Evolutionary conservation across 1,140 invertebrate genomes (phyloP), one percentile per base, ranked within the genome.

Genomic region (Atopsyche davidsoni): DNA sequence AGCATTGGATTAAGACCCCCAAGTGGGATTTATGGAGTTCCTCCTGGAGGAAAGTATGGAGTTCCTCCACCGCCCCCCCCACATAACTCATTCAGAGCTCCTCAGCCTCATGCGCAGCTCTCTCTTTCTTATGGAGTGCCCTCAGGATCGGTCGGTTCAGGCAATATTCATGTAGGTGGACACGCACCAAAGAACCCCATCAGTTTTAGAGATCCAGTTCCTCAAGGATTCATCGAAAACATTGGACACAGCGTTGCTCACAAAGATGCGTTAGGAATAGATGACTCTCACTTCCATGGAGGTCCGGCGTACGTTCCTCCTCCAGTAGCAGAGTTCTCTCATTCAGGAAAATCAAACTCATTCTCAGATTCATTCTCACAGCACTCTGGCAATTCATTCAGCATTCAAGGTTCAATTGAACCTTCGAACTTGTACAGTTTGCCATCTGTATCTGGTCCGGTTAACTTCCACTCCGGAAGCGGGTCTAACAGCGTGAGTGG

Each of bases 171-270:
- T 18, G 21, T 44, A 1, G 42, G 45, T 11, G 68, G 62, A 10
- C 62, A 63, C 9, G 66, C 69, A 31, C 79, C 81, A 2, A 75
- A 72, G 63, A 66, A 73, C 22, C 80, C 80, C 0, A 73, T 84
- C 4, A 77, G 81, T 58, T 86, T 86, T 60, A 75, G 82, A 42
- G 81, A 85, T 21, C 76, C 79, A 1, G 79, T 87, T 2, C 85
- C 85, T 2, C 67, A 69, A 38, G 82, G 81, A 1, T 60, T 87
- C 1, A 64, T 84, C 1, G 73, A 82, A 53, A 76, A 79, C 11
- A 81, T 81, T 46, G 80, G 73, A 51, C 77, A 68, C 60, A 72
- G 61, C 14, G 75, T 75, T 1, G 73, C 72, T 41, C 73, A 78
- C n/a, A 75, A 77, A 52, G 75, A 78, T 56, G 51, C 60, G 17